Percentiles rank a stretch among this genome's conserved stretches.
These are phyloP conservation scores for Gallirallus australis DNA, from an alignment of 2,797 vertebrate genomes.

Conservation along the genomic window DNA sequence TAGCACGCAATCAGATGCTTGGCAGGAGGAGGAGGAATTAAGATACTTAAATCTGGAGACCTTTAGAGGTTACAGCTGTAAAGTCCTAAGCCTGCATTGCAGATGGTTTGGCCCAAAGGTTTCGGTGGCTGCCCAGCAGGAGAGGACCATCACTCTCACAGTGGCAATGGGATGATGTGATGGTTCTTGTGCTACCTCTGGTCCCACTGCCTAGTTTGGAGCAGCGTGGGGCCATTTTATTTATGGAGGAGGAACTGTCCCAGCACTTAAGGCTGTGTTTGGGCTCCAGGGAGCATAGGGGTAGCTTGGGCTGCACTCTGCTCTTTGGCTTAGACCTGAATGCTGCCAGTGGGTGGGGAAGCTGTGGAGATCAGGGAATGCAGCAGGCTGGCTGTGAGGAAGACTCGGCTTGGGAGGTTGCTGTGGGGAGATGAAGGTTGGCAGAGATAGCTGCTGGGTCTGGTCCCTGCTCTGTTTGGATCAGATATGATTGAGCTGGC, in stretches of 20 bases:
- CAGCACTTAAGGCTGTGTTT: not conserved
- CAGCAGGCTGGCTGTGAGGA: not conserved
- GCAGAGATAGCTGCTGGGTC: not conserved
- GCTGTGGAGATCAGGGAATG: not conserved
- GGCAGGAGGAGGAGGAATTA: constrained; percentile 42
- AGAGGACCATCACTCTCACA: rapidly evolving
- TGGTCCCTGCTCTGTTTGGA: not conserved
- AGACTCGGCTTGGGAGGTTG: not conserved
- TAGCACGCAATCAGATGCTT: constrained; percentile 22
- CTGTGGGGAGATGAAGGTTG: not conserved
- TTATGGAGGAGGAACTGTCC: not conserved
- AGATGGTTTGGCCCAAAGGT: constrained; percentile 17
- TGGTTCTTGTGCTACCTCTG: not conserved
- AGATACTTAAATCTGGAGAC: constrained; percentile 47
- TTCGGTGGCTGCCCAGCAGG: not conserved
- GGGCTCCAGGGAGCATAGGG: not conserved
- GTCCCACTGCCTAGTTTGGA: not conserved
- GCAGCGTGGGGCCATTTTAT: rapidly evolving
- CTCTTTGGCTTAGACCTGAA: not conserved
- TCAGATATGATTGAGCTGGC: constrained; percentile 11
- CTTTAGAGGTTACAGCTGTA: constrained; percentile 1
- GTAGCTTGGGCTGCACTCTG: not conserved
- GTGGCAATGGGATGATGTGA: not conserved
- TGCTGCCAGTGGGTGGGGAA: not conserved
- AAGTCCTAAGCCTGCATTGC: constrained; percentile 39